phyloP scores from a whole-genome alignment of 2,888 invertebrate genomes.

The Melolontha melolontha region DNA sequence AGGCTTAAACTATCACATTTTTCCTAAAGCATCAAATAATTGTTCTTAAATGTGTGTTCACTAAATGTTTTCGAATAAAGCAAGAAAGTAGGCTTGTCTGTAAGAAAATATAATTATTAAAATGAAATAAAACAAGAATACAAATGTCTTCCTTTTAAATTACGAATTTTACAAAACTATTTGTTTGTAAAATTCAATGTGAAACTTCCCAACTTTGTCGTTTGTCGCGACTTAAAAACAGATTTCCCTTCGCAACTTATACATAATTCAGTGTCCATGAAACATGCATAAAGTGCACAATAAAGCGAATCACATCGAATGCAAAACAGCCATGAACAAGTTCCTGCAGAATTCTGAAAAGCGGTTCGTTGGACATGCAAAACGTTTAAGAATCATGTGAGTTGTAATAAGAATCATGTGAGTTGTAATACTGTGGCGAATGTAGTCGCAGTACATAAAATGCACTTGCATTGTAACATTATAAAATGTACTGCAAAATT shows the following conservation, averaged over 20 bases:
- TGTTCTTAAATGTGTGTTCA: no score
- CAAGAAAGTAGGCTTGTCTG: no score
- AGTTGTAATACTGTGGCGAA: background rate
- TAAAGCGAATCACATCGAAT: conserved; percentile 23
- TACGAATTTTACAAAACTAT: conserved; percentile 11
- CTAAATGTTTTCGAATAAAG: no score
- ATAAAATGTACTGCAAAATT: no score
- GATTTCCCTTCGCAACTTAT: conserved; percentile 24
- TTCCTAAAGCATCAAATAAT: no score
- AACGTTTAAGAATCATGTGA: conserved; percentile 11
- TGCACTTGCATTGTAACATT: background rate
- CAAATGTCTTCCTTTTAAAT: conserved; percentile 11
- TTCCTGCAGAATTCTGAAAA: background rate
- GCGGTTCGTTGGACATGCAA: background rate
- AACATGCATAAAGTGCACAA: conserved; percentile 31
- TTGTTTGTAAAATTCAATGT: conserved; percentile 8
- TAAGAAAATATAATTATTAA: no score
- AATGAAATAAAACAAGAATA: background rate
- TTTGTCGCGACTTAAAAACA: no score
- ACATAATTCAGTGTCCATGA: conserved; percentile 31
- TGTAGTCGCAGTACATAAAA: background rate
- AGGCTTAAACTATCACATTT: no score
- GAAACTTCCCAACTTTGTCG: conserved; percentile 24
- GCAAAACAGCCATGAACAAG: background rate
- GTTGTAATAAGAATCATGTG: conserved; percentile 1